Evolutionary conservation across 1,140 invertebrate genomes (phyloP).

Genomic region (Aradophagus sp.): DNA sequence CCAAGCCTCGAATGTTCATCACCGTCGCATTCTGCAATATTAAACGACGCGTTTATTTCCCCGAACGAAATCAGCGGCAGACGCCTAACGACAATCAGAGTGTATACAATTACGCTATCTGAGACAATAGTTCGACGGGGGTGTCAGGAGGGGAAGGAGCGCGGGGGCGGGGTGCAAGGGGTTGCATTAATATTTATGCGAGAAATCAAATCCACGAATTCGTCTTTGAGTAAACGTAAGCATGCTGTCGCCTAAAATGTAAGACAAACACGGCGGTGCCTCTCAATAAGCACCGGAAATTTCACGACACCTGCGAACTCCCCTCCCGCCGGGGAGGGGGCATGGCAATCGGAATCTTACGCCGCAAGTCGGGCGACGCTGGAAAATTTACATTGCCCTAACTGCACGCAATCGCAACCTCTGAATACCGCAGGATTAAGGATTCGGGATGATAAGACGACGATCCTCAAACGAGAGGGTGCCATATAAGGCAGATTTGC

Average conservation of each 20-base stretch:
- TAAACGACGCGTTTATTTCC: conserved; percentile 22
- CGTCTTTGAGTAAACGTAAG: conserved; percentile 63
- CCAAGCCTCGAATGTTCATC: no score
- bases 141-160: conserved; percentile 15
- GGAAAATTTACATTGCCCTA: conserved; percentile 65
- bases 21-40: no score
- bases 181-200: conserved; percentile 70
- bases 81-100: conserved; percentile 46
- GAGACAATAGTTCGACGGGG: conserved; percentile 43
- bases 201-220: conserved; percentile 65
- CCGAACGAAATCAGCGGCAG: conserved; percentile 21
- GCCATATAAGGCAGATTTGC: conserved; percentile 56
- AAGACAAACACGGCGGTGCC: conserved; percentile 66
- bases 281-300: conserved; percentile 62
- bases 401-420: conserved; percentile 58
- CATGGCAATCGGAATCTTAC: conserved; percentile 57
- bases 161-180: conserved; percentile 27
- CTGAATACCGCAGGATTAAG: conserved; percentile 60
- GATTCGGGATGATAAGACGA: conserved; percentile 55
- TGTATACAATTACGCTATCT: conserved; percentile 48
- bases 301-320: conserved; percentile 61
- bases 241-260: conserved; percentile 64
- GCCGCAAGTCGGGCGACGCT: conserved; percentile 50
- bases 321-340: conserved; percentile 35
- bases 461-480: conserved; percentile 40